phyloP scores from a whole-genome alignment of 2,888 invertebrate species.

The Busseola fusca region DNA sequence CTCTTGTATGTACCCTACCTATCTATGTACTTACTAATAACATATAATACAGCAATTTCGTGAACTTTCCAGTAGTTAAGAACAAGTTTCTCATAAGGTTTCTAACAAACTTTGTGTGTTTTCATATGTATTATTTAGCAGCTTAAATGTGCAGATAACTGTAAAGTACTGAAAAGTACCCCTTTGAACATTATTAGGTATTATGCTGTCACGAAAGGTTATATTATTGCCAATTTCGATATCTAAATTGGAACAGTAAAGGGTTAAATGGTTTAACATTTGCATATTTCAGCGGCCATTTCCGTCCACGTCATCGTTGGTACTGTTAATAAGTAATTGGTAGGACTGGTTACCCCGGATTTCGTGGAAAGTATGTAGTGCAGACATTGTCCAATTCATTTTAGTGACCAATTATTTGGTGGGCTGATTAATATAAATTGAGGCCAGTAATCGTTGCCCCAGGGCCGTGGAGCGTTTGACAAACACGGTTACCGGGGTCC shows the following conservation, averaged over 20 bases:
- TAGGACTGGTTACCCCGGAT: slow-evolving; percentile 20
- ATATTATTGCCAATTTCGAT: slow-evolving; percentile 51
- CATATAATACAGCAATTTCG: slow-evolving; percentile 57
- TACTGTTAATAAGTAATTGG: slow-evolving; percentile 37
- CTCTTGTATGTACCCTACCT: slow-evolving; percentile 71
- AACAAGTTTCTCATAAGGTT: slow-evolving; percentile 55
- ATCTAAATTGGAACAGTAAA: slow-evolving; percentile 57
- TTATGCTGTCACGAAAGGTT: slow-evolving; percentile 38
- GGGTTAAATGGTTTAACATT: slow-evolving; percentile 59
- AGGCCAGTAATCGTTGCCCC: neutral
- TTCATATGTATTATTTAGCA: slow-evolving; percentile 54
- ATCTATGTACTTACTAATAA: slow-evolving; percentile 53
- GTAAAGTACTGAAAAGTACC: neutral
- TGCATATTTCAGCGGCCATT: slow-evolving; percentile 55
- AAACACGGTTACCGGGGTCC: too few relatives aligned
- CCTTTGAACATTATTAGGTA: slow-evolving; percentile 38
- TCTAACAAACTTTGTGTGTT: slow-evolving; percentile 44
- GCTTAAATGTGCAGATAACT: slow-evolving; percentile 35
- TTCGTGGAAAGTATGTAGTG: slow-evolving; percentile 18
- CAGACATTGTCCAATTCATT: slow-evolving; percentile 4
- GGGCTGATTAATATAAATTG: neutral
- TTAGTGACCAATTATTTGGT: neutral
- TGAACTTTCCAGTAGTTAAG: slow-evolving; percentile 57
- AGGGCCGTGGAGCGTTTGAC: too few relatives aligned
- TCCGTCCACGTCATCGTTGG: slow-evolving; percentile 30